Evolutionary conservation across 2,113 vertebrate species (phyloP).

Genomic region (Columba livia): DNA sequence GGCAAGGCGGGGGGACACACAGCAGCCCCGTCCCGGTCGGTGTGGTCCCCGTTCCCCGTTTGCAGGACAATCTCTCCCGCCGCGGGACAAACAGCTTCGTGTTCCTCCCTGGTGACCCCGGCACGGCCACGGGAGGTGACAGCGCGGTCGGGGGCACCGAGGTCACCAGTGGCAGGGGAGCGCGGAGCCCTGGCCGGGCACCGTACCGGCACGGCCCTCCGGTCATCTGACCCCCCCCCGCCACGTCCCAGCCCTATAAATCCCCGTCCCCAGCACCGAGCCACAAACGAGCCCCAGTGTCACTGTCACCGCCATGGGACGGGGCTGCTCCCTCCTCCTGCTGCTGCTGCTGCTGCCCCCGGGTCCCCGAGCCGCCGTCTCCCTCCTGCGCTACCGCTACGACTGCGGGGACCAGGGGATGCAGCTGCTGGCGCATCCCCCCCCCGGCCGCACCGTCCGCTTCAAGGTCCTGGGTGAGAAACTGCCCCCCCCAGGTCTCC

Average conservation of each 20-base stretch:
- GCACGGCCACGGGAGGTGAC: neutral
- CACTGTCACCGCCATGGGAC: neutral
- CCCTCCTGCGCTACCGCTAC: neutral
- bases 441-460: neutral
- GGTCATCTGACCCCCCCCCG: neutral
- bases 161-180: neutral
- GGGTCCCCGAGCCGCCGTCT: accelerated
- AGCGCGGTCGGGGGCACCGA: neutral
- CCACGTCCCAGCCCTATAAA: neutral
- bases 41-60: neutral
- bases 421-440: conserved; percentile 41
- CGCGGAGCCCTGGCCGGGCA: conserved; percentile 11
- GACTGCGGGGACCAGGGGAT: conserved; percentile 38
- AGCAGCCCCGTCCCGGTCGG: no score
- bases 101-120: neutral
- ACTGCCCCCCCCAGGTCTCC: no score
- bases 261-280: accelerated
- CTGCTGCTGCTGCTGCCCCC: neutral
- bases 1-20: neutral
- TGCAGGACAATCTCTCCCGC: neutral
- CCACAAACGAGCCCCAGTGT: accelerated
- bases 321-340: neutral
- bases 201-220: neutral
- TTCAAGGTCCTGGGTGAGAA: conserved; percentile 71
- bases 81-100: accelerated